These are phyloP conservation scores for Anagrus nilaparvatae DNA, from an alignment of 1,140 invertebrate species.

Conservation along the genomic window DNA sequence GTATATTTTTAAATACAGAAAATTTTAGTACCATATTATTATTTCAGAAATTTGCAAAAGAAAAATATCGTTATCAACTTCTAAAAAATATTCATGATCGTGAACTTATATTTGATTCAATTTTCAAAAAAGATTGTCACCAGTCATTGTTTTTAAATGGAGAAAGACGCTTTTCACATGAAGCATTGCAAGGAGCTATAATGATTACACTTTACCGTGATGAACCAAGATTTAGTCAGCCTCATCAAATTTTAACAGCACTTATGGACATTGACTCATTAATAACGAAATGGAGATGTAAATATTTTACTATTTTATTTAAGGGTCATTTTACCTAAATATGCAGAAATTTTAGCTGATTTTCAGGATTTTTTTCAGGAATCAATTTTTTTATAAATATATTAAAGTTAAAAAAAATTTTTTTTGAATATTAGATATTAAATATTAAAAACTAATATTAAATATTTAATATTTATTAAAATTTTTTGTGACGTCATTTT, in stretches of 20 bases:
- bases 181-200: conserved; percentile 88
- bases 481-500: no score
- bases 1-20: no score
- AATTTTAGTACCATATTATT: no score
- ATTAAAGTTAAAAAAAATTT: no score
- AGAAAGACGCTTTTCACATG: conserved; percentile 81
- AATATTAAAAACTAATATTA: no score
- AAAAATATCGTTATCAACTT: conserved; percentile 50
- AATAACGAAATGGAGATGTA: conserved; percentile 99
- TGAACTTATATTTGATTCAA: conserved; percentile 76
- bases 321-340: conserved; percentile 2
- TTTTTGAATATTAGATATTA: no score
- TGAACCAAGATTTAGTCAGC: conserved; percentile 92
- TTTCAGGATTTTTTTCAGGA: no score
- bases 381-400: no score
- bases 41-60: conserved; percentile 38
- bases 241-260: conserved; percentile 85
- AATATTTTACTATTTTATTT: conserved; percentile 36
- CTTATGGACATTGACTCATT: conserved; percentile 97
- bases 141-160: conserved; percentile 69
- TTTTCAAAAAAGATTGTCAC: conserved; percentile 77
- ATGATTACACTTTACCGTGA: conserved; percentile 97
- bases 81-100: conserved; percentile 66
- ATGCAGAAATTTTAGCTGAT: no score
- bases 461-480: no score